Percentiles rank a stretch among this genome's conserved stretches.
phyloP scores from a whole-genome alignment of 2,797 vertebrate genomes.

The Masticophis lateralis region DNA sequence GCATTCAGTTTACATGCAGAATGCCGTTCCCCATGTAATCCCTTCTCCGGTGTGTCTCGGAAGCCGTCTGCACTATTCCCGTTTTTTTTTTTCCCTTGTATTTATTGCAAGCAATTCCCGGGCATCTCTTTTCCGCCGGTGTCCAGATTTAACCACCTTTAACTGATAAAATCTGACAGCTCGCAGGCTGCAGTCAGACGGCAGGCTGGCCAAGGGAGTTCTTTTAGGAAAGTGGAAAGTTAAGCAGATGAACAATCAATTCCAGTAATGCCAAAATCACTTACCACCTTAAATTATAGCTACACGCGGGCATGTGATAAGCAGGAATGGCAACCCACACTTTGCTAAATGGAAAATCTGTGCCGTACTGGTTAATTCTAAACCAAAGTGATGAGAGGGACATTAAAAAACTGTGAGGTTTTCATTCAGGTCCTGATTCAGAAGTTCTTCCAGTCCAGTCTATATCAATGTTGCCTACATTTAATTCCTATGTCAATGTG shows the following conservation, averaged over 20 bases:
- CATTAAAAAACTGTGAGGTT: neutral
- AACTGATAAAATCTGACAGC: neutral
- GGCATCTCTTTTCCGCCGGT: neutral
- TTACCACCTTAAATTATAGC: conserved; percentile 22
- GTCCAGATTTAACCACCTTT: neutral
- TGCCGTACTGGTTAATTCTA: neutral
- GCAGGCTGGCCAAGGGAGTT: neutral
- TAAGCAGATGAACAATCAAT: neutral
- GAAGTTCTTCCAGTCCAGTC: neutral
- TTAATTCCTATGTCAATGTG: neutral
- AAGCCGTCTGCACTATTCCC: neutral
- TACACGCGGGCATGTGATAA: neutral
- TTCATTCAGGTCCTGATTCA: neutral
- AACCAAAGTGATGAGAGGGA: neutral
- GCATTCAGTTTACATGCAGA: neutral
- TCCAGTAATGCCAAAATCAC: neutral
- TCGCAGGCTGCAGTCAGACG: neutral
- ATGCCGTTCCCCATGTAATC: neutral
- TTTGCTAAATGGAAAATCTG: neutral
- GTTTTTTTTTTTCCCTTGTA: neutral
- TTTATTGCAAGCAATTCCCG: conserved; percentile 10
- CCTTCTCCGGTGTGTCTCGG: neutral
- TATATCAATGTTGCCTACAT: neutral
- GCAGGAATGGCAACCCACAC: neutral
- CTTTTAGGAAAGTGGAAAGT: neutral